Base-by-base conservation (phyloP, 2,113 vertebrate species). In the Zosterops hypoxanthus region DNA sequence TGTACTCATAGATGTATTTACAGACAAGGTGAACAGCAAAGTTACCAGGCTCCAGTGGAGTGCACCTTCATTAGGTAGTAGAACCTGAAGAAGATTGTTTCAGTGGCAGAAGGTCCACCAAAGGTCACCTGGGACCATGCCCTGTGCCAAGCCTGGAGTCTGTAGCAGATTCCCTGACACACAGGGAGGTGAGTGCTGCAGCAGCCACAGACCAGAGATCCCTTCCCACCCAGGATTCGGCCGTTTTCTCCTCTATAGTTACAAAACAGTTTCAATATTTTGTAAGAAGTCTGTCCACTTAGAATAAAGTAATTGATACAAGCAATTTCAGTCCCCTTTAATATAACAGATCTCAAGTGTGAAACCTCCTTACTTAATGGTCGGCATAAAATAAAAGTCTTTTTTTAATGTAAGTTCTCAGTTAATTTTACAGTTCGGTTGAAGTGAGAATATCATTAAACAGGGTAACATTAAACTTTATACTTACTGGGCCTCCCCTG, bases 361-460 rank as follows among this genome's bases (percentile, higher is more conserved):
- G 93, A 97, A 92, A 91, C 96, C 83, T 96, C 94, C 97, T 94
- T 96, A 90, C 88, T 97, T 98, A 97, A 97, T 94, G 94, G 97
- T 92, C 95, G 75, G 96, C 96, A 88, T 97, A 96, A 97, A 97
- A 97, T 95, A 97, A 97, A 97, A 94, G 92, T 84, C 69, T 93
- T 95, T 94, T 94, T 97, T 94, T 83, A 96, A 94, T 92, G 61
- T 86, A 93, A 96, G 91, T 97, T 97, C 95, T 92, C 94, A 25
- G 65, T 96, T 98, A 97, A 97, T 97, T 97, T 97, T 96, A 96
- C 89, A 96, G 96, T 91, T 88, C 49, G 78, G 79, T 95, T 82
- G 88, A 94, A 96, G 82, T 97, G 93, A 96, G 95, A 96, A 92
- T 93, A 91, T 90, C 86, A 22, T 85, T 55, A 86, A 87, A 90